Evolutionary conservation across 2,797 vertebrate genomes (phyloP), one percentile per base, ranked within the genome.

Genomic region (Uromys caudimaculatus): DNA sequence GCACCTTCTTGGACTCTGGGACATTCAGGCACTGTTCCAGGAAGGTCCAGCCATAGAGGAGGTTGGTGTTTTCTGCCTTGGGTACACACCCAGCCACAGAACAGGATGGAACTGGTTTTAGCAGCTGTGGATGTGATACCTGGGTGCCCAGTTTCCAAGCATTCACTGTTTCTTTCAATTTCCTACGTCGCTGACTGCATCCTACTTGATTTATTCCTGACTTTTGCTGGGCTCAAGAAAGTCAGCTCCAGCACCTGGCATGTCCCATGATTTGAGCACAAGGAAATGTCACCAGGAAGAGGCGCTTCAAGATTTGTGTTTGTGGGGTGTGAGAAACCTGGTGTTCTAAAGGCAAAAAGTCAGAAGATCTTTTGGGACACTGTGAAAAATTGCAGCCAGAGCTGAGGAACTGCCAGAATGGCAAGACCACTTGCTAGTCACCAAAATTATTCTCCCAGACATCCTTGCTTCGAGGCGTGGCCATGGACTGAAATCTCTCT

Each of bases 181-280:
- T 96, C 87, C 78, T 87, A 94, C 96, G 93, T 64, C 44, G 58
- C 69, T 93, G 76, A 67, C 58, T 93, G 92, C 97, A 94, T 97
- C 93, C 96, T 93, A 95, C 97, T 95, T 94, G 91, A 85, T 97
- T 96, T 97, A 97, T 96, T 97, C 93, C 87, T 96, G 93, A 96
- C 93, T 93, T 67, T 6, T 62, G 93, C 52, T 60, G 35, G 44
- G 94, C 89, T 89, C 95, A 56, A 93, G 96, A 83, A 93, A 96
- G 79, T 87, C 91, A 96, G 75, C 52, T 56, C 21, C 2, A 60
- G 78, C 93, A 95, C 96, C 97, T 97, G 97, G 90, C 58, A 73
- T 52, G 82, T 79, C 73, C 91, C 86, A 77, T 79, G 96, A 97
- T 83, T 86, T 71, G 91, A 97, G 93, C 95, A 95, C 93, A 96